Conservation (phyloP, 2,797 vertebrate species). For the Syndactyla subalaris region DNA sequence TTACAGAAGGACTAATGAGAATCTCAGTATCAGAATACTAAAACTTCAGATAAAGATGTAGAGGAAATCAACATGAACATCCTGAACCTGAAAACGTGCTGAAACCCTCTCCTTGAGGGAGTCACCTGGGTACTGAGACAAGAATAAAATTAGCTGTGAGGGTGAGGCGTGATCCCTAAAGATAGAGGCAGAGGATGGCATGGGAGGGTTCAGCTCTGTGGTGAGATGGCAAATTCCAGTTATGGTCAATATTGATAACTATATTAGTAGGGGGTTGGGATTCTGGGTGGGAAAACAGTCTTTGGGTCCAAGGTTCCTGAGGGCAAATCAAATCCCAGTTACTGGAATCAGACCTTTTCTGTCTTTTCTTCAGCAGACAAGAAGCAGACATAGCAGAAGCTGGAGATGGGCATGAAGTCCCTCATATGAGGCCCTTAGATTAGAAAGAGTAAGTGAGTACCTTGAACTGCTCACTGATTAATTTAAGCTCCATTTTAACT, state of each 20-base stretch:
- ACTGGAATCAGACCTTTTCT: rapidly evolving
- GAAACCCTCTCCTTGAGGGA: background rate
- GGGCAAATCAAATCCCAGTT: background rate
- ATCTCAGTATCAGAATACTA: background rate
- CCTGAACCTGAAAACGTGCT: background rate
- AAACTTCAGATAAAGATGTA: background rate
- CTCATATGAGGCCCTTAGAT: rapidly evolving
- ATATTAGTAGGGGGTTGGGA: background rate
- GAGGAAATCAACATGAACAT: background rate
- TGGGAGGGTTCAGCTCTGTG: background rate
- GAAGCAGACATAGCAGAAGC: background rate
- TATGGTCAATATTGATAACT: background rate
- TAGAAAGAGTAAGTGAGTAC: background rate
- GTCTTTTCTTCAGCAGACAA: background rate
- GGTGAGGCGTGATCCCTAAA: rapidly evolving
- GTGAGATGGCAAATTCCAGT: background rate
- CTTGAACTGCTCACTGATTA: background rate
- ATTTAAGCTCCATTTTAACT: background rate
- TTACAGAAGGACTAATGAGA: background rate
- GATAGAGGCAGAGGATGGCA: background rate
- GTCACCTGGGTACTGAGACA: background rate
- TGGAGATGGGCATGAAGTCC: background rate
- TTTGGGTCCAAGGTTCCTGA: rapidly evolving
- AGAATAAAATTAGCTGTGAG: background rate
- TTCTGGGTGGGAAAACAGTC: rapidly evolving